These are phyloP conservation scores for Hippoglossus hippoglossus DNA, from an alignment of 2,797 vertebrate genomes.

Conservation along the genomic window DNA sequence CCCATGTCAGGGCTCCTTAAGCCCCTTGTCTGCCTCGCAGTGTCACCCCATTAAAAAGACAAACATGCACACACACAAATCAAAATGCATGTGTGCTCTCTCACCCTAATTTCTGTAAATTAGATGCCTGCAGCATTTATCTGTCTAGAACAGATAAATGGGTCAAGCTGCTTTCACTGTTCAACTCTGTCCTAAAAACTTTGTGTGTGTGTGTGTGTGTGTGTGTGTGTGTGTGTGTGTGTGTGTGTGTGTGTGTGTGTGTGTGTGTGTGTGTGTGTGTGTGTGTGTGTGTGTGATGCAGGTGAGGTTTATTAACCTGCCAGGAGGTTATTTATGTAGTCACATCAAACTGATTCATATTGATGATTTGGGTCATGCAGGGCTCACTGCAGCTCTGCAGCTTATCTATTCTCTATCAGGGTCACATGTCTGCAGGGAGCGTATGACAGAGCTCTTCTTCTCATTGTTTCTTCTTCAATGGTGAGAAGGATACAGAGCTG, in stretches of 20 bases:
- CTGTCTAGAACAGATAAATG: slow-evolving; percentile 43
- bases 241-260: neutral
- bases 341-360: slow-evolving; percentile 47
- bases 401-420: slow-evolving; percentile 15
- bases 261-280: slow-evolving; percentile 8
- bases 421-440: slow-evolving; percentile 25
- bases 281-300: slow-evolving; percentile 18
- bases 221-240: slow-evolving; percentile 10
- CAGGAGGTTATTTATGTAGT: slow-evolving; percentile 53
- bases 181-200: neutral
- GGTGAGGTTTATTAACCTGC: slow-evolving; percentile 36
- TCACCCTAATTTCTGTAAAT: slow-evolving; percentile 57
- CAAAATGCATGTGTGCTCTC: slow-evolving; percentile 45
- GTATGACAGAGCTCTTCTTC: slow-evolving; percentile 11
- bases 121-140: slow-evolving; percentile 35
- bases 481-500: slow-evolving; percentile 9
- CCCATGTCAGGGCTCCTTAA: slow-evolving; percentile 27
- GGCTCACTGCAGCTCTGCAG: slow-evolving; percentile 23
- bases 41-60: slow-evolving; percentile 24
- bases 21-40: slow-evolving; percentile 2
- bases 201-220: slow-evolving; percentile 14
- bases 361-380: slow-evolving; percentile 54
- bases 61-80: slow-evolving; percentile 13
- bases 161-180: slow-evolving; percentile 36
- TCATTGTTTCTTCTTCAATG: neutral